These are phyloP conservation scores for Bombus balteatus DNA, from an alignment of 1,140 invertebrate species.

Conservation along the genomic window DNA sequence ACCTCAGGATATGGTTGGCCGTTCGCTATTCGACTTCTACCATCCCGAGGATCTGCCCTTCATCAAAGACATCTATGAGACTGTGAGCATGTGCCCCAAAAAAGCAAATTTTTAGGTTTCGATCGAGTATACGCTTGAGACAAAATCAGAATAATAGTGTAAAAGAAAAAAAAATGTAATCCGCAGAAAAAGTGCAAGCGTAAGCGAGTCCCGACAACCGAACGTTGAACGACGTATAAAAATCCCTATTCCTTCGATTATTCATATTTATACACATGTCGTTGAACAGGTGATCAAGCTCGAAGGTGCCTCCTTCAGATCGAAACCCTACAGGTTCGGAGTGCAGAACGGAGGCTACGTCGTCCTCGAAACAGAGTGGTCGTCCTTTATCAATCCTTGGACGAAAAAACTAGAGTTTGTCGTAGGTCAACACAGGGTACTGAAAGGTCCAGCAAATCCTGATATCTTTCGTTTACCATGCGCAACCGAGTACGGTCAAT, in stretches of 20 bases:
- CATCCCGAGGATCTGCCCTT: slow-evolving; percentile 92
- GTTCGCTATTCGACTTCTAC: slow-evolving; percentile 93
- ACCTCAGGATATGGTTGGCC: slow-evolving; percentile 93
- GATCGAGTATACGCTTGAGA: slow-evolving; percentile 60
- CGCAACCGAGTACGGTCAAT: slow-evolving; percentile 77
- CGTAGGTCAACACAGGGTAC: slow-evolving; percentile 92
- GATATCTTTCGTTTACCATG: slow-evolving; percentile 87
- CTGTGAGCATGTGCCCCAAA: slow-evolving; percentile 84
- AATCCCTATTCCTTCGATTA: not conserved
- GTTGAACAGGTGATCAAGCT: slow-evolving; percentile 83
- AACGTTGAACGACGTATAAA: slow-evolving; percentile 15
- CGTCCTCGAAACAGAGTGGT: slow-evolving; percentile 95
- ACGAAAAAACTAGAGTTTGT: slow-evolving; percentile 95
- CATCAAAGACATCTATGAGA: slow-evolving; percentile 92
- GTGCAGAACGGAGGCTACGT: slow-evolving; percentile 93
- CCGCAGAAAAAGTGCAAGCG: slow-evolving; percentile 2
- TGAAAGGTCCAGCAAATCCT: slow-evolving; percentile 89
- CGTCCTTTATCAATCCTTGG: slow-evolving; percentile 97
- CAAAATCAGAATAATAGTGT: slow-evolving; percentile 9
- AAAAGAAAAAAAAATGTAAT: slow-evolving; percentile 3
- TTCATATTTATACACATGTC: slow-evolving; percentile 35
- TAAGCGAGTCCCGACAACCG: slow-evolving; percentile 23
- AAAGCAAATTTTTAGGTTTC: slow-evolving; percentile 53
- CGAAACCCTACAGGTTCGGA: slow-evolving; percentile 90
- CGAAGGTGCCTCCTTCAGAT: slow-evolving; percentile 87